Evolutionary conservation across 1,140 invertebrate species (phyloP).

Genomic region (Nilaparvata lugens): DNA sequence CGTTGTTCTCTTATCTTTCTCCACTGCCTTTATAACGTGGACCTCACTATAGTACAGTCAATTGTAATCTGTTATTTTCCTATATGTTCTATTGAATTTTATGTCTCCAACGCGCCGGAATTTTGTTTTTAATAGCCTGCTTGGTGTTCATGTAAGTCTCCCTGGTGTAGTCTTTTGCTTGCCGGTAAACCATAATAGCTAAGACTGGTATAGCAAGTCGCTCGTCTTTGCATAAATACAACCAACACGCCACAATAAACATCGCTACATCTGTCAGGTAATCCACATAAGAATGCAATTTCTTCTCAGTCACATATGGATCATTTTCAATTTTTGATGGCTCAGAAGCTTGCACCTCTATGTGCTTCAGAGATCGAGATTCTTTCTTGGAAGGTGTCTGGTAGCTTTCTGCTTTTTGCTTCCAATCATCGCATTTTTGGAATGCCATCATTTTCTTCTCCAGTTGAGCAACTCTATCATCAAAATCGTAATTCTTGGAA

Average conservation of each 20-base stretch:
- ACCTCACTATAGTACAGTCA: too few species aligned
- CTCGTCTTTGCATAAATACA: slow-evolving; percentile 70
- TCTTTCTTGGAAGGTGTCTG: not conserved
- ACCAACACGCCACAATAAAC: slow-evolving; percentile 55
- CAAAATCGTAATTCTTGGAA: not conserved
- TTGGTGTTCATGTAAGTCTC: too few species aligned
- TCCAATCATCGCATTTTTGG: not conserved
- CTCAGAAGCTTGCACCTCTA: too few species aligned
- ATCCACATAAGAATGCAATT: slow-evolving; percentile 20
- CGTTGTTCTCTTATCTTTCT: too few species aligned
- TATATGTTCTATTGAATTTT: too few species aligned
- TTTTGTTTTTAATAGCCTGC: too few species aligned
- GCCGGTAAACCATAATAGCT: slow-evolving; percentile 61
- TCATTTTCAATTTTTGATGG: too few species aligned
- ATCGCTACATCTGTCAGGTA: slow-evolving; percentile 22
- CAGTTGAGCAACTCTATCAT: not conserved
- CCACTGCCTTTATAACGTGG: too few species aligned
- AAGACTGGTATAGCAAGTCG: slow-evolving; percentile 64
- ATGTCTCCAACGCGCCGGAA: too few species aligned
- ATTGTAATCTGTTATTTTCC: too few species aligned
- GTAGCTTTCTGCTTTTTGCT: not conserved
- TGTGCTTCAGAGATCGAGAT: too few species aligned
- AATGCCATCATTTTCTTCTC: slow-evolving; percentile 1
- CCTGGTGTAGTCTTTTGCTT: slow-evolving; percentile 44
- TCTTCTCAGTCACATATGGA: slow-evolving; percentile 5